These are phyloP conservation scores for Nibea coibor DNA, from an alignment of 2,113 vertebrate genomes.

Conservation along the genomic window DNA sequence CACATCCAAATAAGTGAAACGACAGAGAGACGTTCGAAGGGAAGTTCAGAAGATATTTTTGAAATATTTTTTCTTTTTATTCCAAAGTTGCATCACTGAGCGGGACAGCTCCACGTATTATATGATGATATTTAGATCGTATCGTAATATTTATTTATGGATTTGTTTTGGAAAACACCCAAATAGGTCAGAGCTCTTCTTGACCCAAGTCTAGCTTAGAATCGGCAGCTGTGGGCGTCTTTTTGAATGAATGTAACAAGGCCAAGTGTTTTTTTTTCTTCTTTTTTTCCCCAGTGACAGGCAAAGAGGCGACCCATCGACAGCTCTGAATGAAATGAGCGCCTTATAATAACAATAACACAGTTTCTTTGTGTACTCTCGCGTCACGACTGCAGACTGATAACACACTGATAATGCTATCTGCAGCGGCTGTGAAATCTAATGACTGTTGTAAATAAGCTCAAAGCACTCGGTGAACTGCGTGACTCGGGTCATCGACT, in stretches of 20 bases:
- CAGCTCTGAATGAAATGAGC: not conserved
- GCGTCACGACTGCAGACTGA: not conserved
- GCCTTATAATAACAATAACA: not conserved
- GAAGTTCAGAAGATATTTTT: not conserved
- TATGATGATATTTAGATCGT: no score
- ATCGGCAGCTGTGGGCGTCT: not conserved
- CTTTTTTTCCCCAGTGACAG: not conserved
- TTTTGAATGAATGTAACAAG: not conserved
- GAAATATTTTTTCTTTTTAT: not conserved
- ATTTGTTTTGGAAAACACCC: not conserved
- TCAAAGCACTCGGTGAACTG: not conserved
- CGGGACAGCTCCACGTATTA: no score
- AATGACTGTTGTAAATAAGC: not conserved
- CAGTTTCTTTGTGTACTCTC: not conserved
- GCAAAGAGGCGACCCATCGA: not conserved
- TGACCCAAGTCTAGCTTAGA: not conserved
- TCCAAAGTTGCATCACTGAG: not conserved
- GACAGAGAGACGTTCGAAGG: not conserved
- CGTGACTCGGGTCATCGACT: not conserved
- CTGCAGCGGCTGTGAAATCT: not conserved
- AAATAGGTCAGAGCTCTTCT: constrained; percentile 1
- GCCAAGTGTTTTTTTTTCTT: not conserved
- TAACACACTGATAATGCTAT: not conserved
- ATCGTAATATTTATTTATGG: not conserved
- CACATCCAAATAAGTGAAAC: not conserved